phyloP scores from a whole-genome alignment of 2,888 invertebrate genomes.

The Tiphia femorata region DNA sequence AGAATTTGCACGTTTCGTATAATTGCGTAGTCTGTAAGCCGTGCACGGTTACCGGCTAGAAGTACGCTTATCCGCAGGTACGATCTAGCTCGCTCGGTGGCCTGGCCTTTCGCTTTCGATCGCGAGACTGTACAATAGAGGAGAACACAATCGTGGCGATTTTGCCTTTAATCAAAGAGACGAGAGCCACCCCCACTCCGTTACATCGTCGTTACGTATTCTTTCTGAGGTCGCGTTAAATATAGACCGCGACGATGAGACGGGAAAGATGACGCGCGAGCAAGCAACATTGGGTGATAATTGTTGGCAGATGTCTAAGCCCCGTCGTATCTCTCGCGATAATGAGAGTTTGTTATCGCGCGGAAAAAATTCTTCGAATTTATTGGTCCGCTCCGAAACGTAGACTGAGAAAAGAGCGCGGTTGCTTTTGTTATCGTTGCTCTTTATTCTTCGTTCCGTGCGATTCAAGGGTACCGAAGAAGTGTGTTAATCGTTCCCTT shows the following conservation, averaged over 20 bases:
- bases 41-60: conserved; percentile 23
- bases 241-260: conserved; percentile 6
- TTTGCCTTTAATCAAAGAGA: conserved; percentile 21
- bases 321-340: conserved; percentile 5
- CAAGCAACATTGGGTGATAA: conserved; percentile 21
- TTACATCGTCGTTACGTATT: conserved; percentile 11
- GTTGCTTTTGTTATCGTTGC: too few relatives aligned
- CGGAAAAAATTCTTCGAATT: not conserved
- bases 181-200: not conserved
- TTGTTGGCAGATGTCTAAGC: conserved; percentile 33
- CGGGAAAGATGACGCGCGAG: conserved; percentile 12
- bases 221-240: conserved; percentile 6
- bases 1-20: conserved; percentile 28
- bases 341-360: conserved; percentile 7
- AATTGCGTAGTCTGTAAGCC: conserved; percentile 31
- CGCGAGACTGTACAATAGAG: too few relatives aligned
- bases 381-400: too few relatives aligned
- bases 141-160: conserved; percentile 11
- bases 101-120: conserved; percentile 44
- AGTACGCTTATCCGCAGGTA: conserved; percentile 37
- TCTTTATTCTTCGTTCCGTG: too few relatives aligned
- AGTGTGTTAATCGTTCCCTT: conserved; percentile 14
- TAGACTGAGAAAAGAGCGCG: too few relatives aligned
- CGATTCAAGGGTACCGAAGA: too few relatives aligned
- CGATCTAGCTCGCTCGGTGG: conserved; percentile 28